Base-by-base conservation (phyloP, 2,888 invertebrate genomes). In the Xestia rhomboidea region DNA sequence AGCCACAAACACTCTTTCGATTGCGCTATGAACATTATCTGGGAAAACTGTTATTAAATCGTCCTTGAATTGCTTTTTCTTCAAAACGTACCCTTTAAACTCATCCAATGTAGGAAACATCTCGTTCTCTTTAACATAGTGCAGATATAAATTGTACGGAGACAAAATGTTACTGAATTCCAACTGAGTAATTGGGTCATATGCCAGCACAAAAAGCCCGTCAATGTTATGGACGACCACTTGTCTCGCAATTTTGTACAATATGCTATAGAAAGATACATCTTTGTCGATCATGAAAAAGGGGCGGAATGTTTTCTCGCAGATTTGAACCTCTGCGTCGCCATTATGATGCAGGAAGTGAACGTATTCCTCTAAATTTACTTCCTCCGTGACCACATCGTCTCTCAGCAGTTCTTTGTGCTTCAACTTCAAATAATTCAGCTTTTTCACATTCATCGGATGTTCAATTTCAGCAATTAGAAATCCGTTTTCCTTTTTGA, bases 41-140 rank as follows among this genome's bases (percentile, higher is more conserved):
- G 77, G 54, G 41, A 79, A 78, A 24, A 78, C 79, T 0, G 46
- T 78, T 46, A 78, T 79, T 27, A 79, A 71, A 57, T 78, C 51
- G 11, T 64, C 38, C 21, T 64, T 79, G 30, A 49, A 78, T 30
- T 64, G 57, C 34, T 64, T 78, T 41, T 64, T 78, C 10, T 79
- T 71, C n/a, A 79, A 64, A 79, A 72, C 18, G 24, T 64, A 78
- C 13, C 64, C 72, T 13, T 0, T 79, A 41, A 49, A 72, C 34
- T 78, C 79, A 0, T 41, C n/a, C n/a, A 78, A 41, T 2, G 79
- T 72, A 57, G 77, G 77, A 18, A 54, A 78, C 10, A 41, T 57
- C 18, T 57, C 11, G 2, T 49, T 79, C 0, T 79, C 46, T 0
- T 18, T 46, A 27, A 78, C 77, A 49, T 21, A 78, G 27, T 49